These are phyloP conservation scores for Corythornis vintsioides DNA, from an alignment of 2,113 vertebrate species.

Conservation along the genomic window DNA sequence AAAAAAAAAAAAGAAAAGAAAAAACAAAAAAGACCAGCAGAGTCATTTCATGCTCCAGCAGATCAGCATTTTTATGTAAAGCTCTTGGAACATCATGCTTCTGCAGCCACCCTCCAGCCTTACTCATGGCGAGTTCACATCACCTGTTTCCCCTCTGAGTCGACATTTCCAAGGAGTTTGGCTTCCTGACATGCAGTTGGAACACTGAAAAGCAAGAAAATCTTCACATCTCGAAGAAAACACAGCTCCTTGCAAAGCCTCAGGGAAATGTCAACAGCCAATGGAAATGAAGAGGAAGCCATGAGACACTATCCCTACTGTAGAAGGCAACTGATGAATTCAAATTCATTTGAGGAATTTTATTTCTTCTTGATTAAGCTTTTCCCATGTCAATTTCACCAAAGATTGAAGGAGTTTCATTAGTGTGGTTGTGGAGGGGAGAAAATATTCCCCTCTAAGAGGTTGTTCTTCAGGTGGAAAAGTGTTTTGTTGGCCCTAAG, in stretches of 20 bases:
- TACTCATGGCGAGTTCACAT: slow-evolving; percentile 53
- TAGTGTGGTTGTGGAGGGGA: neutral
- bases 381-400: neutral
- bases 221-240: neutral
- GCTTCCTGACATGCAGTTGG: slow-evolving; percentile 26
- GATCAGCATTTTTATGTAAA: neutral
- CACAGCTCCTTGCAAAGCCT: neutral
- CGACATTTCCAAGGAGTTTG: slow-evolving; percentile 63
- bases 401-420: neutral
- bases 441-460: neutral
- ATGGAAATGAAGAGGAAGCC: neutral
- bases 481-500: neutral
- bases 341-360: neutral
- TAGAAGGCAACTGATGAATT: neutral
- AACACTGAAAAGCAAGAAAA: slow-evolving; percentile 30
- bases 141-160: slow-evolving; percentile 65
- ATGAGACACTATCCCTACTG: neutral
- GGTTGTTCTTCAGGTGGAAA: neutral
- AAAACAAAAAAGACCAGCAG: too few species aligned
- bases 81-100: neutral
- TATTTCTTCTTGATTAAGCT: neutral
- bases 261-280: neutral
- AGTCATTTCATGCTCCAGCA: neutral
- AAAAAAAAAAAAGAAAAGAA: neutral
- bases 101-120: slow-evolving; percentile 38